Evolutionary conservation across 2,113 vertebrate genomes (phyloP).

Genomic region (Desmodus rotundus): DNA sequence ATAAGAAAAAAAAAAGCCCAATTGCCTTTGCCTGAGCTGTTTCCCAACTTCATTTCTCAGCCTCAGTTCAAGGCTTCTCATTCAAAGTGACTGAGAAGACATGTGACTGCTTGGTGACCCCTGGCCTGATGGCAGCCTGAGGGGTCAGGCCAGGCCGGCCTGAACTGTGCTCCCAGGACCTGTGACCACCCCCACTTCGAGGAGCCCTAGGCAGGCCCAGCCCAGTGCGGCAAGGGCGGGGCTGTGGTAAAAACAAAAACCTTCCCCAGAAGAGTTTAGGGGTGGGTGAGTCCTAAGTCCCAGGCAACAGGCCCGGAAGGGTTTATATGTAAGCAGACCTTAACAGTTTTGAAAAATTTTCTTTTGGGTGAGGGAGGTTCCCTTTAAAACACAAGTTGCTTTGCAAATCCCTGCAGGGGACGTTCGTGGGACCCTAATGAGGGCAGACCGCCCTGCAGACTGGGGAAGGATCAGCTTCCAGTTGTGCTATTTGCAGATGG

Average conservation of each 20-base stretch:
- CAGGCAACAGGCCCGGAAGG: background rate
- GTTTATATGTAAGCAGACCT: background rate
- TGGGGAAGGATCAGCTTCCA: background rate
- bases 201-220: background rate
- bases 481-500: background rate
- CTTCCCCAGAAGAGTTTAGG: background rate
- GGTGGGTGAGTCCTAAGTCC: background rate
- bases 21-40: constrained; percentile 39
- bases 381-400: background rate
- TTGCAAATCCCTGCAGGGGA: background rate
- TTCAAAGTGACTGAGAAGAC: constrained; percentile 65
- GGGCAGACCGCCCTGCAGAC: background rate
- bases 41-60: constrained; percentile 62
- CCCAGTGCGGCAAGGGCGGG: background rate
- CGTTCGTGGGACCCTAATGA: background rate
- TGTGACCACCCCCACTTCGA: background rate
- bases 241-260: background rate
- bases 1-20: background rate
- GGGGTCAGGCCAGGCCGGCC: constrained; percentile 53
- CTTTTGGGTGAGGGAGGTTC: background rate
- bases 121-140: background rate
- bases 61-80: constrained; percentile 53
- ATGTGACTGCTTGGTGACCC: constrained; percentile 51
- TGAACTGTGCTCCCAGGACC: background rate
- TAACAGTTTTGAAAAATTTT: background rate